Conservation (phyloP, 2,113 vertebrate species). For the Dromas ardeola region DNA sequence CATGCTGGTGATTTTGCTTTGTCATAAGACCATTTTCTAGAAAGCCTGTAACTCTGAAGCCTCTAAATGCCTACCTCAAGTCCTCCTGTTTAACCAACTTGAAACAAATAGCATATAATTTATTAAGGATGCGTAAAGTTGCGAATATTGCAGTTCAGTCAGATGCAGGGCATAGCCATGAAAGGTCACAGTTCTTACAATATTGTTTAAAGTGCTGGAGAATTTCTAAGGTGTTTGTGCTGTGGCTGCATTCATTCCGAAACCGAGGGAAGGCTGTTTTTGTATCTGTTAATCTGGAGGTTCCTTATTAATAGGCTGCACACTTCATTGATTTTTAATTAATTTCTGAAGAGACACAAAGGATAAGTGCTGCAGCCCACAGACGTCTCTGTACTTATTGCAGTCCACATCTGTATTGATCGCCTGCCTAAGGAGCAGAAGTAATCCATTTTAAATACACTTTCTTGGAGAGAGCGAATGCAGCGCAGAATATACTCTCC, state of each 20-base stretch:
- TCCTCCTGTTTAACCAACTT: background rate
- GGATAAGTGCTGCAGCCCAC: constrained; percentile 82
- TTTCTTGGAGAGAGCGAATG: constrained; percentile 65
- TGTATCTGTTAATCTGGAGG: constrained; percentile 73
- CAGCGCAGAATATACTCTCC: constrained; percentile 33
- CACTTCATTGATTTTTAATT: constrained; percentile 96
- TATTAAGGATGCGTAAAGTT: background rate
- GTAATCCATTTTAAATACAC: constrained; percentile 92
- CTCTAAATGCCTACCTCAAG: background rate
- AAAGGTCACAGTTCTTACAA: background rate
- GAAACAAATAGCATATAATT: background rate
- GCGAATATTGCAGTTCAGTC: background rate
- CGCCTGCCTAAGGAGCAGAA: constrained; percentile 78
- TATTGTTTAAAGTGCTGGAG: background rate
- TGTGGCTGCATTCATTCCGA: background rate
- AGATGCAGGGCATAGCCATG: background rate
- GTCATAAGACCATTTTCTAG: background rate
- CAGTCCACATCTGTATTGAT: constrained; percentile 90
- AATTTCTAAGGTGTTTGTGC: background rate
- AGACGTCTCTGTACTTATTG: constrained; percentile 79
- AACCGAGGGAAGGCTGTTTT: constrained; percentile 18
- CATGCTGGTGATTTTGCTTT: background rate
- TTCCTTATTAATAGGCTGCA: constrained; percentile 83
- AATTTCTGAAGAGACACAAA: constrained; percentile 85
- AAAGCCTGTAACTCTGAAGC: background rate